phyloP scores from a whole-genome alignment of 2,888 invertebrate genomes.

The Furcula furcula region DNA sequence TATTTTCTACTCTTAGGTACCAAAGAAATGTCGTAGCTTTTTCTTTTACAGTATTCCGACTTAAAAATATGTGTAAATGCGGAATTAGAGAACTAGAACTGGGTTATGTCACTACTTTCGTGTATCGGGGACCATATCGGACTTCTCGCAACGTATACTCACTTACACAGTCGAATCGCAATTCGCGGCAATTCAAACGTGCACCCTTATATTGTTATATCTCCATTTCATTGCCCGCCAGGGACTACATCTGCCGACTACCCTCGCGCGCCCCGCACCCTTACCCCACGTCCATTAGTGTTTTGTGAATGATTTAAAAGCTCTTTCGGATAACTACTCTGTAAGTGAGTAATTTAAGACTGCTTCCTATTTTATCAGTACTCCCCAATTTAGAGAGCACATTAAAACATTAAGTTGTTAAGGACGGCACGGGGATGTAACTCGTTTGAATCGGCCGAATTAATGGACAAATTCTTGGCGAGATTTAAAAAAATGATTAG shows the following conservation, averaged over 20 bases:
- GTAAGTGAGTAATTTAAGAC: constrained; percentile 82
- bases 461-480: constrained; percentile 41
- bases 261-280: constrained; percentile 37
- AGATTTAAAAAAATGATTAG: constrained; percentile 28
- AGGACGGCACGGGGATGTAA: constrained; percentile 34
- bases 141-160: constrained; percentile 17
- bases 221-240: constrained; percentile 76
- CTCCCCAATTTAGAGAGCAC: constrained; percentile 80
- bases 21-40: too few species aligned
- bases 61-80: too few species aligned
- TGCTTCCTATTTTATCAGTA: constrained; percentile 80
- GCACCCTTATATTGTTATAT: constrained; percentile 79
- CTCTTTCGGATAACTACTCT: constrained; percentile 82
- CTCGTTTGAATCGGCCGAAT: constrained; percentile 39
- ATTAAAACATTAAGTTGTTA: constrained; percentile 72
- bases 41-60: too few species aligned
- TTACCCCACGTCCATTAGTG: constrained; percentile 80
- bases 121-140: too few species aligned
- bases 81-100: too few species aligned
- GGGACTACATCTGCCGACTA: constrained; percentile 70
- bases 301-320: constrained; percentile 83
- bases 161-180: constrained; percentile 52
- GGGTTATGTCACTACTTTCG: constrained; percentile 10
- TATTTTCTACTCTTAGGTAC: too few species aligned
- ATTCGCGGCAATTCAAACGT: constrained; percentile 66